phyloP scores from a whole-genome alignment of 1,140 invertebrate species.

The Venustaconcha ellipsiformis region DNA sequence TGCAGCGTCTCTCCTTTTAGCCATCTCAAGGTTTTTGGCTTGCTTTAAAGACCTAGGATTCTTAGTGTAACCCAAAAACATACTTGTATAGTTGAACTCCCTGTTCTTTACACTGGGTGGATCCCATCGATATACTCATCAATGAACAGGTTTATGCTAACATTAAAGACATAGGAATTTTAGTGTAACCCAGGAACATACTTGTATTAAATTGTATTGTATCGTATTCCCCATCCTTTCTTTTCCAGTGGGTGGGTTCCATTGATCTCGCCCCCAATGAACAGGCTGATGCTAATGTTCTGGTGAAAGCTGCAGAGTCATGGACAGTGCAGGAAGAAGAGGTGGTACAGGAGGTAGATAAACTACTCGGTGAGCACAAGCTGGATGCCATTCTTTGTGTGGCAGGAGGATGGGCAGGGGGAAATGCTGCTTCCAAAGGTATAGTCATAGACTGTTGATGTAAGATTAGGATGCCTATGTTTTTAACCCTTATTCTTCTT shows the following conservation, averaged over 20 bases:
- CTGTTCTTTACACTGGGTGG: too few relatives aligned
- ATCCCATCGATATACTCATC: too few relatives aligned
- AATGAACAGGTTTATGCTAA: too few relatives aligned
- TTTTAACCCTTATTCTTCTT: background rate
- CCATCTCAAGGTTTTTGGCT: too few relatives aligned
- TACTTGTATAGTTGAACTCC: too few relatives aligned
- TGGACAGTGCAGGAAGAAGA: slow-evolving; percentile 82
- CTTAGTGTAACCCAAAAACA: too few relatives aligned
- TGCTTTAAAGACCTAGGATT: too few relatives aligned
- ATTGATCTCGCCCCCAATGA: slow-evolving; percentile 93
- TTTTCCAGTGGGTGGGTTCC: slow-evolving; percentile 88
- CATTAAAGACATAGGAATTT: too few relatives aligned
- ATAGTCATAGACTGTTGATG: slow-evolving; percentile 6
- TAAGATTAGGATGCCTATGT: background rate
- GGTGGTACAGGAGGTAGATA: slow-evolving; percentile 49
- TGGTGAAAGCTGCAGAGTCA: slow-evolving; percentile 81
- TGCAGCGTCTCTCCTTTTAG: too few relatives aligned
- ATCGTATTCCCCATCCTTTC: too few relatives aligned
- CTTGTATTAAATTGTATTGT: too few relatives aligned
- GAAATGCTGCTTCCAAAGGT: slow-evolving; percentile 75
- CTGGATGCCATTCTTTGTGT: slow-evolving; percentile 98
- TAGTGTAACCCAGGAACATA: too few relatives aligned
- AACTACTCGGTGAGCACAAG: slow-evolving; percentile 72
- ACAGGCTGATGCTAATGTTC: slow-evolving; percentile 89
- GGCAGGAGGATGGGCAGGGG: slow-evolving; percentile 98